Conservation (phyloP, 2,113 vertebrate genomes). For the Epinephelus cyanopodus region DNA sequence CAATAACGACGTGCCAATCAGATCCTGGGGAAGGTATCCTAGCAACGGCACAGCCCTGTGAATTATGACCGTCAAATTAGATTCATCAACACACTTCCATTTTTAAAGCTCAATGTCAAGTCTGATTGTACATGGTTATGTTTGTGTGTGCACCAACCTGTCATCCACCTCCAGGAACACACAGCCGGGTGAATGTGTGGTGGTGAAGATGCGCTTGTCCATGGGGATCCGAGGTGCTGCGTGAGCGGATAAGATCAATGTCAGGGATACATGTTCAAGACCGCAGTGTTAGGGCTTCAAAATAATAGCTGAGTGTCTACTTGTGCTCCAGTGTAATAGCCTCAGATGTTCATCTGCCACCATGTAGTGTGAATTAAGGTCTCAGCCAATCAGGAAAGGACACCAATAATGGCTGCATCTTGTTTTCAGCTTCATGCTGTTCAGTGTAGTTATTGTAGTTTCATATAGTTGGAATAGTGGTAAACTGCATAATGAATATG, state of each 20-base stretch:
- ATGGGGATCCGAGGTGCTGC: slow-evolving; percentile 91
- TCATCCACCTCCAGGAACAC: slow-evolving; percentile 94
- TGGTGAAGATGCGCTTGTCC: slow-evolving; percentile 95
- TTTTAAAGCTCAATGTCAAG: not conserved
- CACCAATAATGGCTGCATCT: no score
- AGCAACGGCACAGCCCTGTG: slow-evolving; percentile 92
- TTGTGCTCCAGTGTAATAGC: no score
- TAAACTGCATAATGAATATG: no score
- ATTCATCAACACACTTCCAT: not conserved
- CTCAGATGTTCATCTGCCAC: no score
- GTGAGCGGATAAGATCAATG: slow-evolving; percentile 8
- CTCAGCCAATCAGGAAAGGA: no score
- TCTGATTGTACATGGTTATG: not conserved
- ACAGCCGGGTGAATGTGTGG: slow-evolving; percentile 92
- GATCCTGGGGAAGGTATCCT: slow-evolving; percentile 93
- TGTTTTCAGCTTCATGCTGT: no score
- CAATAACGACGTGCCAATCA: slow-evolving; percentile 90
- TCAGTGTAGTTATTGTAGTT: no score
- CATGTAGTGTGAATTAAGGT: no score
- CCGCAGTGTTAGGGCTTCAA: no score
- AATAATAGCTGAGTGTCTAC: no score
- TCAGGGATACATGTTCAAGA: not conserved
- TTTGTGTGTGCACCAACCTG: slow-evolving; percentile 81
- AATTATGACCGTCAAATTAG: slow-evolving; percentile 5
- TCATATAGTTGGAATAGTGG: no score